Base-by-base conservation (phyloP, 2,888 invertebrate genomes). In the Ormyrus pomaceus region DNA sequence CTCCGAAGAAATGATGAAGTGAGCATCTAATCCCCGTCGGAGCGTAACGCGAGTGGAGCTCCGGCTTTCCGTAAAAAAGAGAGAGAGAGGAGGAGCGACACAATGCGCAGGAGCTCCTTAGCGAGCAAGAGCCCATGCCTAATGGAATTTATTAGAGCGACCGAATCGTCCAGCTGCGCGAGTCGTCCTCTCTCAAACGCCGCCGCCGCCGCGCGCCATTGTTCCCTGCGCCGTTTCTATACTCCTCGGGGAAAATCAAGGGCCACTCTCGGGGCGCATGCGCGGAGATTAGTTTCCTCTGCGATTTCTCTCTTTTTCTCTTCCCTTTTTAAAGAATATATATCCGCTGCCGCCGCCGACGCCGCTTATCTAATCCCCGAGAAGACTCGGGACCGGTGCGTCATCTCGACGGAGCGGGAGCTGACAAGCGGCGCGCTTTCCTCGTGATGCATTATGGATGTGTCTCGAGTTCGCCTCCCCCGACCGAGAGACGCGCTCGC, bases 61-160 rank as follows among this genome's bases (percentile, higher is more conserved):
- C 51, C 56, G 58, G 62, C 68, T 75, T 69, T 55, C 55, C 65
- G 10, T 3, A 7, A 53, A 65, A 50, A 50, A 58, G 13, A 45
- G 5, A 13, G 51, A 56, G n/a, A 13, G 59, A 51, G 56, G 9
- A 5, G 55, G 58, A 48, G 58, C 4, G 62, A 19, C 34, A 34
- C 59, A 50, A 65, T 34, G 64, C 85, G 82, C 85, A n/a, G 11
- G 61, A 71, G 66, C 86, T 84, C 85, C 86, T 87, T 86, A 82
- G 84, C 82, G 82, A 71, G 83, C 81, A 89, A 88, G 87, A 87
- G 87, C 86, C 89, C 90, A 86, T 88, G 86, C 82, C 89, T 90
- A 90, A 90, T 90, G 88, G 89, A 89, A 90, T 90, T 90, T 90
- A 90, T 90, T 89, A 86, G 84, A 85, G 65, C 34, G 34, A 5